A percentile compares a stretch with the other conserved stretches of the same genome.
Evolutionary conservation across 1,140 invertebrate genomes (phyloP).

Genomic region (Heliothis virescens): DNA sequence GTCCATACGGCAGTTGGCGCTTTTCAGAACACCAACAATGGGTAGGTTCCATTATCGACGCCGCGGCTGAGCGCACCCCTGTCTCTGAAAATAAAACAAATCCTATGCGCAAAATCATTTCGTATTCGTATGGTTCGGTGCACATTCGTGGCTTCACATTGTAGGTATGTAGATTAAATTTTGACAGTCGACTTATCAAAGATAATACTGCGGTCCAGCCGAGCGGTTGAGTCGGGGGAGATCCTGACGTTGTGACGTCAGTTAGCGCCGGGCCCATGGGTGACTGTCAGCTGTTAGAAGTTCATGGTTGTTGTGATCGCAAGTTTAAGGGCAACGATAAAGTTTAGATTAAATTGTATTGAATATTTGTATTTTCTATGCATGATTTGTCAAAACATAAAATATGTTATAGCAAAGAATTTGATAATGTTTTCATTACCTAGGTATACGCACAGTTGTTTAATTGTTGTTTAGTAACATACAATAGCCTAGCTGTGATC

Average conservation of each 20-base stretch:
- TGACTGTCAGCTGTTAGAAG: conserved; percentile 13
- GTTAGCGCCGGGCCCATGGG: neutral
- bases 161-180: conserved; percentile 53
- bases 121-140: conserved; percentile 52
- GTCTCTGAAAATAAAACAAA: conserved; percentile 59
- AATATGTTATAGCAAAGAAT: no score
- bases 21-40: conserved; percentile 49
- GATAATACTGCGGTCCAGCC: conserved; percentile 47
- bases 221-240: conserved; percentile 34
- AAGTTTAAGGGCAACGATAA: no score
- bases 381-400: no score
- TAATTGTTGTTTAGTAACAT: no score
- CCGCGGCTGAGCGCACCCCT: conserved; percentile 51
- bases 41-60: conserved; percentile 54
- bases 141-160: conserved; percentile 49
- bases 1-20: conserved; percentile 49
- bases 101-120: conserved; percentile 57
- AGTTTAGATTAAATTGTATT: no score
- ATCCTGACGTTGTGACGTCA: conserved; percentile 23
- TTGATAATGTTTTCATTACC: no score
- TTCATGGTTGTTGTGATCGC: neutral
- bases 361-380: no score
- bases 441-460: no score
- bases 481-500: no score
- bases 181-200: conserved; percentile 53